Evolutionary conservation across 2,797 vertebrate genomes (phyloP), one percentile per base, ranked within the genome.

Genomic region (Xyrichtys novacula): DNA sequence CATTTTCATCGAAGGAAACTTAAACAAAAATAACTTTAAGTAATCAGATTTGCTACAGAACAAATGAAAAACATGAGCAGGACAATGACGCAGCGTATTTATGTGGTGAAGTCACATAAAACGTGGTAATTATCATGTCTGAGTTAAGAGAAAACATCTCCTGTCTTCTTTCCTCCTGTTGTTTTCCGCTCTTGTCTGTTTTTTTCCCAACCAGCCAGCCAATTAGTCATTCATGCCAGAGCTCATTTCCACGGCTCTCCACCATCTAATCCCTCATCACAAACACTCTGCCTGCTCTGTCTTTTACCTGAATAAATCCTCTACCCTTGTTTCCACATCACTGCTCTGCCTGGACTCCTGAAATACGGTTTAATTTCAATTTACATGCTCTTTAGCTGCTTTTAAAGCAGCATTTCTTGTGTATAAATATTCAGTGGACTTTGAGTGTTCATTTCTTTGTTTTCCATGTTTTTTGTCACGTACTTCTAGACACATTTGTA

Each of bases 171-270:
- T 44, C 5, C 7, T 49, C 23, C 22, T 50, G 3, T 56, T 40
- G 19, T 47, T 53, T 31, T 46, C 22, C 16, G 4, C 36, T 32
- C 32, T 54, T 2, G 4, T 12, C 32, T 64, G 26, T 55, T 25
- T 66, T 76, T 43, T 57, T n/a, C n/a, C n/a, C 47, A 16, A 25
- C 40, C 40, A 20, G 63, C 47, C 59, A 56, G 53, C 62, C 65
- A 64, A 63, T 76, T 67, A 74, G 58, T 71, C 47, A 72, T 60
- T 48, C 52, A 23, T 44, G 44, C 56, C 67, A 53, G 16, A 46
- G 47, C 65, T 80, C 40, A 25, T 63, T 65, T 67, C 50, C 59
- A 61, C 43, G 56, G 40, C 7, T 70, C 50, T 36, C 40, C 22
- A 9, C 14, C 10, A 39, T 63, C 44, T 68, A 74, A 58, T 73